phyloP scores from a whole-genome alignment of 2,888 invertebrate species.

The Thyatira batis region DNA sequence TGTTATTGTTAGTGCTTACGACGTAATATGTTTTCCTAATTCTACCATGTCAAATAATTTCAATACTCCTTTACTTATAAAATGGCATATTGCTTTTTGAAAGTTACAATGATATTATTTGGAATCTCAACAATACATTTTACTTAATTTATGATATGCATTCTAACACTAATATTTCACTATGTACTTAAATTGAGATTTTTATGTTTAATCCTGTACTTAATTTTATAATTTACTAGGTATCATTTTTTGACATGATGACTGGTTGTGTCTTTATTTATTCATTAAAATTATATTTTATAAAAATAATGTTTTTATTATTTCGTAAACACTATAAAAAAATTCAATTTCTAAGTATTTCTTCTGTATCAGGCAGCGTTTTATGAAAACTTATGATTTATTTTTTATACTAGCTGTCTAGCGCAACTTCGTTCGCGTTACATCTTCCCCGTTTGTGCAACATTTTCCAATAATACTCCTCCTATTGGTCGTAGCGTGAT shows the following conservation, averaged over 20 bases:
- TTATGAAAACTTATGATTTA: no score
- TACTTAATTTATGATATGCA: neutral
- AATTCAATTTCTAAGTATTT: no score
- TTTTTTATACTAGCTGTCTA: no score
- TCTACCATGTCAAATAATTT: neutral
- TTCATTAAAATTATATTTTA: constrained; percentile 44
- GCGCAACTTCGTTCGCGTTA: no score
- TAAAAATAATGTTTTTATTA: constrained; percentile 7
- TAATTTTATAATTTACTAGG: neutral
- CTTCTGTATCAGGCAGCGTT: no score
- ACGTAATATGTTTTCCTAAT: neutral
- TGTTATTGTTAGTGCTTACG: neutral
- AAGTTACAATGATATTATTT: neutral
- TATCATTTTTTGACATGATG: constrained; percentile 13
- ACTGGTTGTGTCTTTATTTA: constrained; percentile 45
- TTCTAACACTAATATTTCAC: neutral
- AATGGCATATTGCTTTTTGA: neutral
- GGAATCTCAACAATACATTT: neutral
- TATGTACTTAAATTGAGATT: neutral
- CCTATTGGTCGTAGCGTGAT: no score
- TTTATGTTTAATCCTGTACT: neutral
- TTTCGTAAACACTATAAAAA: neutral
- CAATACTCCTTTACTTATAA: neutral
- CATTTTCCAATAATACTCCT: no score
- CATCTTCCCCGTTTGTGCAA: no score